Evolutionary conservation across 2,797 vertebrate species (phyloP).

Genomic region (Poecilia velifera): DNA sequence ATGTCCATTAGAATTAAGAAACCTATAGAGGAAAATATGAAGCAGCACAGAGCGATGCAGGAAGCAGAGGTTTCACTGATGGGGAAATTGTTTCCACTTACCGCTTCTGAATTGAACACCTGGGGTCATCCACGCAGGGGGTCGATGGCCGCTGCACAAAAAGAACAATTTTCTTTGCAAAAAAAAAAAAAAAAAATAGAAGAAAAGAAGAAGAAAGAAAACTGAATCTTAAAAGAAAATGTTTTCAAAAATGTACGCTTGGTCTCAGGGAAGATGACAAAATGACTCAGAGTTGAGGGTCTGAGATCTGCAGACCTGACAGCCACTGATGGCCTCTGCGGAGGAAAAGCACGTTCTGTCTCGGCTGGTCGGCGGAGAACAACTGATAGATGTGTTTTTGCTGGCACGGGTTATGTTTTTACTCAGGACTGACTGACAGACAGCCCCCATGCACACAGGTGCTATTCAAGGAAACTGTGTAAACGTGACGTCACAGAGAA

Average conservation of each 20-base stretch:
- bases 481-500: constrained; percentile 82
- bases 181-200: background rate
- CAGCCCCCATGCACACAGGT: constrained; percentile 83
- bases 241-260: constrained; percentile 4
- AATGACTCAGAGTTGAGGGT: constrained; percentile 13
- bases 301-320: constrained; percentile 28
- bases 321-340: constrained; percentile 58
- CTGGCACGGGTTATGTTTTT: constrained; percentile 81
- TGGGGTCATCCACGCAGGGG: constrained; percentile 64
- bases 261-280: constrained; percentile 24
- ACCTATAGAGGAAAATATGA: background rate
- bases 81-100: constrained; percentile 73
- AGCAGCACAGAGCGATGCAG: background rate
- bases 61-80: constrained; percentile 15
- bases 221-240: background rate
- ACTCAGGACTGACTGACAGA: constrained; percentile 81
- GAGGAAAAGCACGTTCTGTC: constrained; percentile 51
- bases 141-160: constrained; percentile 45
- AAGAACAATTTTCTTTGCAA: constrained; percentile 54
- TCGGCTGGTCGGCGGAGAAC: constrained; percentile 69
- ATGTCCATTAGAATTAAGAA: constrained; percentile 2
- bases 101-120: constrained; percentile 64
- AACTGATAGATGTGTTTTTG: constrained; percentile 79
- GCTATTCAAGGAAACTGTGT: constrained; percentile 86
- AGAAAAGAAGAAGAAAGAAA: constrained; percentile 18